Evolutionary conservation across 2,113 vertebrate species (phyloP).

Genomic region (Sorex araneus): DNA sequence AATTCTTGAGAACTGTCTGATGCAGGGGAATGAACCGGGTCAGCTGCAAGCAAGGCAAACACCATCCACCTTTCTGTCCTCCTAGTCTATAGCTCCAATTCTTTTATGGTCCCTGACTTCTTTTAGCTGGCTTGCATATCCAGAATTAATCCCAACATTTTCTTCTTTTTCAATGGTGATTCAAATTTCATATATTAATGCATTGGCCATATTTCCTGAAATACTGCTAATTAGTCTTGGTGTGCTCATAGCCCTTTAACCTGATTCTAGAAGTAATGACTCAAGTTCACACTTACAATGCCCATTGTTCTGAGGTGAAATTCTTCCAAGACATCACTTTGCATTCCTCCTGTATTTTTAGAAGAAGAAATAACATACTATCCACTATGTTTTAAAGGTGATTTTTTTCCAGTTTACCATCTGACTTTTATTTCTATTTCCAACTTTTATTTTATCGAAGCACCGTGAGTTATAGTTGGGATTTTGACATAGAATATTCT

Average conservation of each 20-base stretch:
- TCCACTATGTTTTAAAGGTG: no score
- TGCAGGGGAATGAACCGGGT: no score
- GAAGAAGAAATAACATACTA: not conserved
- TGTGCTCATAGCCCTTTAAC: not conserved
- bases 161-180: not conserved
- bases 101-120: not conserved
- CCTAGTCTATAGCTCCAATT: not conserved
- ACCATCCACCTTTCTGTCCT: no score
- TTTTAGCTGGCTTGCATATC: conserved; percentile 21
- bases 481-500: no score
- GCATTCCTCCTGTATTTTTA: not conserved
- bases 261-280: not conserved
- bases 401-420: no score
- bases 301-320: not conserved
- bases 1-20: no score
- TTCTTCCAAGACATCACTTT: not conserved
- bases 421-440: no score
- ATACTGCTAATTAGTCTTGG: not conserved
- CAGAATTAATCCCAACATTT: conserved; percentile 4
- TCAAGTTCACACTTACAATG: not conserved
- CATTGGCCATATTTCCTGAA: not conserved
- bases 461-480: no score
- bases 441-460: no score
- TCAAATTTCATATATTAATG: conserved; percentile 1
- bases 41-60: no score